Evolutionary conservation across 2,113 vertebrate species (phyloP).

Genomic region (Myotis lucifugus): DNA sequence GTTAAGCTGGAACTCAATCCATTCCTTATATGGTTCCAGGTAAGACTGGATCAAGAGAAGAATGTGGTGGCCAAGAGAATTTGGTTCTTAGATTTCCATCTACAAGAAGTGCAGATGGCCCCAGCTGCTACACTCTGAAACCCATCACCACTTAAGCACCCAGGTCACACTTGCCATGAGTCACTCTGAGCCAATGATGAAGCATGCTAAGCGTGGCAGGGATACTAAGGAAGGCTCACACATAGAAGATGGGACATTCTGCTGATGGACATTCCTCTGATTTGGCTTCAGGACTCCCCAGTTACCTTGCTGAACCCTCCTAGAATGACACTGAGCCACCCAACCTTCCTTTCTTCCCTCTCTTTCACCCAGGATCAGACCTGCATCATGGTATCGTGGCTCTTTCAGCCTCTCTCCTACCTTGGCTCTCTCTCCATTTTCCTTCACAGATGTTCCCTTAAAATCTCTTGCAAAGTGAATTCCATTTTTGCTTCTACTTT

Average conservation of each 20-base stretch:
- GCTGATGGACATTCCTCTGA: not conserved
- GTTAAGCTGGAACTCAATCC: not conserved
- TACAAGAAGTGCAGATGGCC: not conserved
- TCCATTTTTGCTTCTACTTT: not conserved
- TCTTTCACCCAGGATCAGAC: not conserved
- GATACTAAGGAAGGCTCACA: not conserved
- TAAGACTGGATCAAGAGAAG: not conserved
- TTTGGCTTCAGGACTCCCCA: not conserved
- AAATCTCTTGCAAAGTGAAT: not conserved
- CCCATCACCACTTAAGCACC: not conserved
- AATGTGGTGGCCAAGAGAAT: not conserved
- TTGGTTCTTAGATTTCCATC: not conserved
- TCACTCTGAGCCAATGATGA: not conserved
- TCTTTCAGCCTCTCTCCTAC: not conserved
- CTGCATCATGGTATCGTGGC: not conserved
- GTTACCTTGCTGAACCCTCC: not conserved
- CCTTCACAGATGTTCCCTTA: not conserved
- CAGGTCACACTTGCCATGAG: not conserved
- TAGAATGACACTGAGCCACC: not conserved
- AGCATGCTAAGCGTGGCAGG: not conserved
- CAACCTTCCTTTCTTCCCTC: not conserved
- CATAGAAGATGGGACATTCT: not conserved
- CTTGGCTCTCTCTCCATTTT: not conserved
- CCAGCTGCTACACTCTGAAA: not conserved
- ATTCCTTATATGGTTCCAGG: not conserved